Conservation (phyloP, 1,140 invertebrate genomes). For the Aleiodes sp. region DNA sequence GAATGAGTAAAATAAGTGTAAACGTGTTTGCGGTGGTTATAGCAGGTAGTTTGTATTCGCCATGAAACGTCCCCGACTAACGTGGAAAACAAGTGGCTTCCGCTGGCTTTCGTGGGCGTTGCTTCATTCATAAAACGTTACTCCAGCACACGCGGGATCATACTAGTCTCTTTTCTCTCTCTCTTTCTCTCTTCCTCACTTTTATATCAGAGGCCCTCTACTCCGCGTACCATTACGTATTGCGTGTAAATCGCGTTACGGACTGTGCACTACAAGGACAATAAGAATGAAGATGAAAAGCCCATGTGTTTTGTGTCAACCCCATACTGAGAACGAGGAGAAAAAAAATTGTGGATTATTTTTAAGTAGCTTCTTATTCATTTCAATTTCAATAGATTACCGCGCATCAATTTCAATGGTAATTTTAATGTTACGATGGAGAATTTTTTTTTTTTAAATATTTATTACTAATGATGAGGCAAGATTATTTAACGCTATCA, state of each 20-base stretch:
- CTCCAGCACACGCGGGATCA: constrained; percentile 34
- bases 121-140: constrained; percentile 45
- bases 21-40: constrained; percentile 6
- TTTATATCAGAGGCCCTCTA: background rate
- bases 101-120: constrained; percentile 40
- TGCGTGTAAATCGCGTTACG: constrained; percentile 30
- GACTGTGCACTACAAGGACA: constrained; percentile 32
- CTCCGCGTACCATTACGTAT: background rate
- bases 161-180: constrained; percentile 16
- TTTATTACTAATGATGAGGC: too few species aligned
- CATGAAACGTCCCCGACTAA: constrained; percentile 38
- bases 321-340: background rate
- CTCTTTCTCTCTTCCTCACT: background rate
- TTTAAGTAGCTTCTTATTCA: too few species aligned
- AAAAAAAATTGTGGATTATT: too few species aligned
- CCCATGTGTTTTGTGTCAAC: background rate
- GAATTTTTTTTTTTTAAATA: too few species aligned
- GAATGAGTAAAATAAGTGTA: background rate
- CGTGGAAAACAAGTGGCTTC: constrained; percentile 46
- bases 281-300: background rate
- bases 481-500: too few species aligned
- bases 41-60: constrained; percentile 41
- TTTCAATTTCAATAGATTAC: too few species aligned
- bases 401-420: too few species aligned
- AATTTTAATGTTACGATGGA: too few species aligned